Conservation (phyloP, 2,113 vertebrate species). For the Oreochromis aureus region DNA sequence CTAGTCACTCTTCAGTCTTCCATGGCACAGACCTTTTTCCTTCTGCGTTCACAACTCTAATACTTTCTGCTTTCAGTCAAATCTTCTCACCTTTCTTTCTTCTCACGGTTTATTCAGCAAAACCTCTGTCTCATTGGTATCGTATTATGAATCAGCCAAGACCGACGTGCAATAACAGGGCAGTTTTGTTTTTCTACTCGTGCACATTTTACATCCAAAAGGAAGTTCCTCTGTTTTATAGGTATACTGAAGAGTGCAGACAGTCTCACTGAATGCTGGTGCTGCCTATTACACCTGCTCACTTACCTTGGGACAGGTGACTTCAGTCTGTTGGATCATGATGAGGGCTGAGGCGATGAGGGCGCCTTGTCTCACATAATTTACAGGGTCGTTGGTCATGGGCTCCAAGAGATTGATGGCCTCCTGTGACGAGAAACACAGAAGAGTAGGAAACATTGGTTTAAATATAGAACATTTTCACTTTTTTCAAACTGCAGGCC, state of each 20-base stretch:
- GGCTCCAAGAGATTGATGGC: slow-evolving; percentile 97
- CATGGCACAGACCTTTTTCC: not conserved
- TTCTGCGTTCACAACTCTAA: not conserved
- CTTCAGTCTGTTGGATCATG: slow-evolving; percentile 97
- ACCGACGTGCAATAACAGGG: not conserved
- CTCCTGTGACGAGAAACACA: slow-evolving; percentile 74
- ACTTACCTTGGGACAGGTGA: slow-evolving; percentile 95
- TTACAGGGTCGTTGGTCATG: slow-evolving; percentile 98
- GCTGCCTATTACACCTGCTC: not conserved
- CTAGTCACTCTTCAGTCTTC: not conserved
- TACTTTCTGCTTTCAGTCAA: not conserved
- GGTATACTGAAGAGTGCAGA: not conserved
- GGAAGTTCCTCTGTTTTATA: not conserved
- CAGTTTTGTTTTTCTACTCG: not conserved
- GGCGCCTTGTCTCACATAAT: slow-evolving; percentile 95
- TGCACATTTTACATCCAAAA: not conserved
- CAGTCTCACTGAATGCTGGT: not conserved
- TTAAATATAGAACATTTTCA: not conserved
- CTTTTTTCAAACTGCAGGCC: not conserved
- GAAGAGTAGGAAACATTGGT: not conserved
- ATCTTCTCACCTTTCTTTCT: not conserved
- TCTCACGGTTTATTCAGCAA: not conserved
- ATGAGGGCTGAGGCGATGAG: slow-evolving; percentile 96
- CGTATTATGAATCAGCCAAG: not conserved
- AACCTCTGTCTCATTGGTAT: not conserved